Evolutionary conservation across 2,888 invertebrate species (phyloP).

Genomic region (Deroplatys truncata): DNA sequence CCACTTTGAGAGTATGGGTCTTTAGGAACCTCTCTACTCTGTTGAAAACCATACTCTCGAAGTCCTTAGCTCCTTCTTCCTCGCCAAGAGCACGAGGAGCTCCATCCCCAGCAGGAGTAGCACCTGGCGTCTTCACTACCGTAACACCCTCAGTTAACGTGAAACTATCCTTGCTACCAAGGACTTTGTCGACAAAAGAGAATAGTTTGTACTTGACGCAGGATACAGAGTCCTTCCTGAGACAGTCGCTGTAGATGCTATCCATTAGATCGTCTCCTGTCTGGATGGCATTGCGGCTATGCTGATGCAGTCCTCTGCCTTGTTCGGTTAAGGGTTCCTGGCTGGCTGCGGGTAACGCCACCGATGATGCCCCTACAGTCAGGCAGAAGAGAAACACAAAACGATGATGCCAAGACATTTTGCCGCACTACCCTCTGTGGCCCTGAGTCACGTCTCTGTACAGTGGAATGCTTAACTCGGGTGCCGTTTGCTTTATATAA

Average conservation of each 20-base stretch:
- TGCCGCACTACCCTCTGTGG: neutral
- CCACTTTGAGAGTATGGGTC: constrained; percentile 77
- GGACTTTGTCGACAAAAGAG: constrained; percentile 80
- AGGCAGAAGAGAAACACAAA: neutral
- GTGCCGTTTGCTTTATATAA: neutral
- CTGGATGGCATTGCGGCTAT: constrained; percentile 57
- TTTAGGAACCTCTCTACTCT: constrained; percentile 73
- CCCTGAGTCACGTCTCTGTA: neutral
- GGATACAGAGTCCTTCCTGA: constrained; percentile 76
- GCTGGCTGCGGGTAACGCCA: constrained; percentile 13
- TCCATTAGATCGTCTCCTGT: constrained; percentile 76
- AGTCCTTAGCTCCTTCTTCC: constrained; percentile 38
- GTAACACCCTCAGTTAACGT: constrained; percentile 79
- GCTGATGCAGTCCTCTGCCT: constrained; percentile 48
- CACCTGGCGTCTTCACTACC: constrained; percentile 61
- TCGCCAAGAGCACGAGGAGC: constrained; percentile 62
- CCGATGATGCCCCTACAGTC: neutral
- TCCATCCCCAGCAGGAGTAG: constrained; percentile 59
- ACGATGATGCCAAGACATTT: constrained; percentile 3
- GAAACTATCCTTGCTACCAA: constrained; percentile 75
- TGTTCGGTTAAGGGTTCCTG: constrained; percentile 47
- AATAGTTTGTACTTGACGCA: constrained; percentile 85
- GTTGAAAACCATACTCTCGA: constrained; percentile 60
- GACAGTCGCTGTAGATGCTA: constrained; percentile 70
- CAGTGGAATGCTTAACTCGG: neutral